These are phyloP conservation scores for Echiichthys vipera DNA, from an alignment of 2,797 vertebrate species.

Conservation along the genomic window DNA sequence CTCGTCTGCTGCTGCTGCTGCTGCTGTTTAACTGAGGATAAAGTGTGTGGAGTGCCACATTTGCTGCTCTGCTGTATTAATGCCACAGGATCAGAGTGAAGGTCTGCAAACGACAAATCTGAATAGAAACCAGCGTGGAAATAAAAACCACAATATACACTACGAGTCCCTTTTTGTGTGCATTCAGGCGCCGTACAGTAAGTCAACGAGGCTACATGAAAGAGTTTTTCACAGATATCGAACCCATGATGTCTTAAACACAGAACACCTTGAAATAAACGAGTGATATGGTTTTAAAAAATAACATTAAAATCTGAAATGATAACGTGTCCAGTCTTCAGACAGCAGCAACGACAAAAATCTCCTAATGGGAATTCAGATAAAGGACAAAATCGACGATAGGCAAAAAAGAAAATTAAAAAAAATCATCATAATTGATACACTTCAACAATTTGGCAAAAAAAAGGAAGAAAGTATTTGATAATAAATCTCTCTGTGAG, in stretches of 20 bases:
- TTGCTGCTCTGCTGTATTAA: slow-evolving; percentile 36
- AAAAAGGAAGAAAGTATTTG: not conserved
- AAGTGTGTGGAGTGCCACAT: slow-evolving; percentile 42
- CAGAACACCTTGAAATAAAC: slow-evolving; percentile 3
- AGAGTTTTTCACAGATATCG: slow-evolving; percentile 18
- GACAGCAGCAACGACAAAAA: slow-evolving; percentile 48
- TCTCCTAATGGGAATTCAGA: slow-evolving; percentile 31
- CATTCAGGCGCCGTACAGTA: slow-evolving; percentile 21
- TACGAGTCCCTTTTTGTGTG: slow-evolving; percentile 62
- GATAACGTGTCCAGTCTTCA: slow-evolving; percentile 51
- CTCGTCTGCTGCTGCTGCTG: slow-evolving; percentile 40
- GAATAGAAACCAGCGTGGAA: not conserved
- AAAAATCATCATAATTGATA: slow-evolving; percentile 23
- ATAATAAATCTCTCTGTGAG: slow-evolving; percentile 30
- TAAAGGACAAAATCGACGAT: slow-evolving; percentile 32
- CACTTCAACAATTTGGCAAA: slow-evolving; percentile 68
- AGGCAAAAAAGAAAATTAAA: not conserved
- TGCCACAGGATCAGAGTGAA: slow-evolving; percentile 40
- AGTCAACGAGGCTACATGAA: not conserved
- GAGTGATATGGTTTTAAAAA: slow-evolving; percentile 61
- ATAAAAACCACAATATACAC: not conserved
- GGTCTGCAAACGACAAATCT: slow-evolving; percentile 2
- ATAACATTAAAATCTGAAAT: slow-evolving; percentile 18
- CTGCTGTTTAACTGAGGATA: slow-evolving; percentile 17
- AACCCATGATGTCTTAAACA: not conserved